Evolutionary conservation across 2,888 invertebrate species (phyloP).

Genomic region (Yponomeuta malinellus): DNA sequence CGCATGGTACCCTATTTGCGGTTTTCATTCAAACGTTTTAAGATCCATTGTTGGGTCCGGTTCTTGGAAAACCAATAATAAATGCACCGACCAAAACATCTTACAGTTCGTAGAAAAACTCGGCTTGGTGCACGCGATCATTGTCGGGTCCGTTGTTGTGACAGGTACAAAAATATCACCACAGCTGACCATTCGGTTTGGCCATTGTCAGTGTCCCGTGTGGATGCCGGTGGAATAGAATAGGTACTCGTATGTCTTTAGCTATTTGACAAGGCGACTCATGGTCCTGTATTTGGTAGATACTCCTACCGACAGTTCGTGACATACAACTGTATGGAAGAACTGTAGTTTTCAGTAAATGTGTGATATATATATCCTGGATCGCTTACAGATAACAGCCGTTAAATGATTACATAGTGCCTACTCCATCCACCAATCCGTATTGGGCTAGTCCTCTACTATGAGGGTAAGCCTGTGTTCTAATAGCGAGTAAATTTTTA

Average conservation of each 20-base stretch:
- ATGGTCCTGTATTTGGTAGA: no score
- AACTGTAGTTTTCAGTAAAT: no score
- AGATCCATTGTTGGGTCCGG: slow-evolving; percentile 19
- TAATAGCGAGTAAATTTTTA: no score
- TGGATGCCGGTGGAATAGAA: neutral
- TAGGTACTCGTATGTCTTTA: neutral
- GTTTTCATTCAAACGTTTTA: slow-evolving; percentile 20
- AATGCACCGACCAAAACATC: slow-evolving; percentile 19
- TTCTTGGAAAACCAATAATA: slow-evolving; percentile 20
- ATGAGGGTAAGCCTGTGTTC: no score
- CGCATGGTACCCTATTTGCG: slow-evolving; percentile 18
- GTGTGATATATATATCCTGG: no score
- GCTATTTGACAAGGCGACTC: neutral
- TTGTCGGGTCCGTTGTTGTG: neutral
- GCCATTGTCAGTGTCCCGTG: neutral
- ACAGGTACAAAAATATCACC: neutral
- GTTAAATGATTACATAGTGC: no score
- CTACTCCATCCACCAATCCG: no score
- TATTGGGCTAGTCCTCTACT: no score
- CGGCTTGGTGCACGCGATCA: neutral
- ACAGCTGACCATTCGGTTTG: neutral
- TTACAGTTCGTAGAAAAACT: slow-evolving; percentile 17
- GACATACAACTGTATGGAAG: no score
- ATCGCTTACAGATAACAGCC: no score
- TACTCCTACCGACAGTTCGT: no score